Percentiles rank a stretch among this genome's conserved stretches.
Conservation (phyloP, 2,113 vertebrate species). For the Eublepharis macularius region DNA sequence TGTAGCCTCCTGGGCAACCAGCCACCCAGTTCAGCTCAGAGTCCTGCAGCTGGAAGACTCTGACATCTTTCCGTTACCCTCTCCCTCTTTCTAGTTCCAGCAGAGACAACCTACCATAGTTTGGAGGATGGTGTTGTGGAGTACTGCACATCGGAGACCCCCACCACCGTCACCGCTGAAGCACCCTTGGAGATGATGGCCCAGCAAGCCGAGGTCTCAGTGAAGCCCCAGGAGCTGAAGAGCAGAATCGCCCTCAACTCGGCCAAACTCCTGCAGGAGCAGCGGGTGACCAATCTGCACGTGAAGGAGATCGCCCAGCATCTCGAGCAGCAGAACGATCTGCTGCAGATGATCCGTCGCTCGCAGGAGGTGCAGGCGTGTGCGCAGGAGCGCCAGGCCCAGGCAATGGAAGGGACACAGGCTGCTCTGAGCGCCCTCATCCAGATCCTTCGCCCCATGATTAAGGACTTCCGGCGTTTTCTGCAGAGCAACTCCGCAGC, state of each 20-base stretch:
- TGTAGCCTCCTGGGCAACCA: neutral
- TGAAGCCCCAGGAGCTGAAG: constrained; percentile 94
- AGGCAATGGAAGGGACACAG: constrained; percentile 95
- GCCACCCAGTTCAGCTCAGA: neutral
- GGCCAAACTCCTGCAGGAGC: constrained; percentile 93
- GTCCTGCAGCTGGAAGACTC: neutral
- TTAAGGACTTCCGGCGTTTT: constrained; percentile 93
- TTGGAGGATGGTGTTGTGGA: constrained; percentile 93
- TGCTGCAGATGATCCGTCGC: constrained; percentile 93
- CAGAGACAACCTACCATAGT: constrained; percentile 89
- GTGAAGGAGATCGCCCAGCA: constrained; percentile 95
- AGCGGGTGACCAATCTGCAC: constrained; percentile 93
- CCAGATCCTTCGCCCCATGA: constrained; percentile 91
- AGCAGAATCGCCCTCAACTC: constrained; percentile 96
- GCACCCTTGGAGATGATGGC: constrained; percentile 87
- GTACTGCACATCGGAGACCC: constrained; percentile 90
- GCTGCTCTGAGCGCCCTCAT: constrained; percentile 90
- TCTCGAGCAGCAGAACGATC: constrained; percentile 93
- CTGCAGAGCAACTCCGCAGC: constrained; percentile 81
- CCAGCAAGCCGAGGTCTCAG: constrained; percentile 76
- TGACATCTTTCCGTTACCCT: constrained; percentile 36
- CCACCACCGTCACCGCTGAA: constrained; percentile 76
- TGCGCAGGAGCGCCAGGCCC: constrained; percentile 93
- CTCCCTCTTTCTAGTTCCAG: constrained; percentile 71
- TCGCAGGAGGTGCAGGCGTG: constrained; percentile 95